phyloP scores from a whole-genome alignment of 2,888 invertebrate genomes.

The Drepana falcataria region DNA sequence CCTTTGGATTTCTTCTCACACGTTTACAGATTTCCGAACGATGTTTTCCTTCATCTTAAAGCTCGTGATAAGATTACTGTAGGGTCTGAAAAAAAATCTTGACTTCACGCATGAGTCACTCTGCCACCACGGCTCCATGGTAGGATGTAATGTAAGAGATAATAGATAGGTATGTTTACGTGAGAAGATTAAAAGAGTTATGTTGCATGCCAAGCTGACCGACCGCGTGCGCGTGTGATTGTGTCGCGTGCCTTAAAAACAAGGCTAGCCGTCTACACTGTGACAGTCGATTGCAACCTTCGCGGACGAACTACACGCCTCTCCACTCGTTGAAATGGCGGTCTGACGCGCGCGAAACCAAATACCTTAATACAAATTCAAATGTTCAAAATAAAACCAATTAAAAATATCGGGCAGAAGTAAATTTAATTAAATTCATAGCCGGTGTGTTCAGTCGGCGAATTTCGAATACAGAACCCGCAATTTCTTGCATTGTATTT shows the following conservation, averaged over 20 bases:
- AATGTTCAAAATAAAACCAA: constrained; percentile 23
- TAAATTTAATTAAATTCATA: constrained; percentile 15
- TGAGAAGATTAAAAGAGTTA: not conserved
- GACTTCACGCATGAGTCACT: too few relatives aligned
- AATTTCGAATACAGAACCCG: constrained; percentile 10
- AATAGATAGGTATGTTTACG: not conserved
- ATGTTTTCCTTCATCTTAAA: too few relatives aligned
- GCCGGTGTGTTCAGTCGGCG: not conserved
- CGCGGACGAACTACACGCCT: constrained; percentile 44
- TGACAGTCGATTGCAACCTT: constrained; percentile 66
- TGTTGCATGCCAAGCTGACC: constrained; percentile 8
- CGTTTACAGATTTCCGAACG: too few relatives aligned
- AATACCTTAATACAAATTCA: constrained; percentile 22
- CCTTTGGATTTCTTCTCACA: too few relatives aligned
- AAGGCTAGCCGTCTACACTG: constrained; percentile 47
- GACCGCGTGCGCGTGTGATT: constrained; percentile 27
- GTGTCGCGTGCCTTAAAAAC: constrained; percentile 63
- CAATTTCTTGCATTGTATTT: constrained; percentile 27
- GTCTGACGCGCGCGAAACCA: constrained; percentile 46
- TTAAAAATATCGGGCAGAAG: constrained; percentile 44
- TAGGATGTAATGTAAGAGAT: not conserved
- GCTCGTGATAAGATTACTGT: too few relatives aligned
- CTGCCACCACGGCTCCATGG: too few relatives aligned
- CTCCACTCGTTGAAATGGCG: constrained; percentile 45
- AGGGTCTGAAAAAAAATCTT: too few relatives aligned